These are phyloP conservation scores for Chelidonichthys spinosus DNA, from an alignment of 2,797 vertebrate species.

Conservation along the genomic window DNA sequence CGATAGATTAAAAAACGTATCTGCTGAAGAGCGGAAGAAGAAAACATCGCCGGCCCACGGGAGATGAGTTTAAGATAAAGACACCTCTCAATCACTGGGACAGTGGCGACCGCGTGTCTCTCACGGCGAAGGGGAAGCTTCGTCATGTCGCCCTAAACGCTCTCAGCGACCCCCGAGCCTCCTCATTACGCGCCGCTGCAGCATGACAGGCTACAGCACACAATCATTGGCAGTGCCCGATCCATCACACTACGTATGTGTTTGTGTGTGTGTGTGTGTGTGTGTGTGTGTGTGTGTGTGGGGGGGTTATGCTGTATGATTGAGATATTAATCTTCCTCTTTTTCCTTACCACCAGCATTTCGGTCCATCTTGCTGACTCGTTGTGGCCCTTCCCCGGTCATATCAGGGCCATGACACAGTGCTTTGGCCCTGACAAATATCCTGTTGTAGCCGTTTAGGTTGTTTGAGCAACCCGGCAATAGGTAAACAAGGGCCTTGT, in stretches of 20 bases:
- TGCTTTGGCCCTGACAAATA: conserved; percentile 57
- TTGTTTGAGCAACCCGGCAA: conserved; percentile 38
- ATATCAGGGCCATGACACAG: conserved; percentile 40
- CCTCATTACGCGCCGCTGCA: conserved; percentile 14
- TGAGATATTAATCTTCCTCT: conserved; percentile 24
- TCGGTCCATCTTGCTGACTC: conserved; percentile 24
- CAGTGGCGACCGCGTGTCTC: conserved; percentile 28
- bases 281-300: conserved; percentile 4
- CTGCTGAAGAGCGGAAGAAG: conserved; percentile 57
- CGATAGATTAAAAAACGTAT: conserved; percentile 72
- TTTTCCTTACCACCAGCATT: conserved; percentile 20
- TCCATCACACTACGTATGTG: conserved; percentile 28
- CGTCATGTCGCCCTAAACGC: conserved; percentile 25
- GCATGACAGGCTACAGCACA: conserved; percentile 46
- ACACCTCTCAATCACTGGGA: conserved; percentile 59
- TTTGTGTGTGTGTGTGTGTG: conserved; percentile 1
- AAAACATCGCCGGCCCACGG: conserved; percentile 41
- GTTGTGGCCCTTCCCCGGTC: conserved; percentile 5
- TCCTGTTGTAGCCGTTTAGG: conserved; percentile 39
- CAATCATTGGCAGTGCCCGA: conserved; percentile 49
- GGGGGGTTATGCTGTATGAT: conserved; percentile 31
- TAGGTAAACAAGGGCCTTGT: conserved; percentile 74
- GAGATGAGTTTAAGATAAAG: conserved; percentile 78
- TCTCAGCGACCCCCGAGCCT: conserved; percentile 1
- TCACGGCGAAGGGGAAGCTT: conserved; percentile 10